Percentiles rank a stretch among this genome's conserved stretches.
Conservation (phyloP, 2,797 vertebrate genomes). For the Florisuga fusca region DNA sequence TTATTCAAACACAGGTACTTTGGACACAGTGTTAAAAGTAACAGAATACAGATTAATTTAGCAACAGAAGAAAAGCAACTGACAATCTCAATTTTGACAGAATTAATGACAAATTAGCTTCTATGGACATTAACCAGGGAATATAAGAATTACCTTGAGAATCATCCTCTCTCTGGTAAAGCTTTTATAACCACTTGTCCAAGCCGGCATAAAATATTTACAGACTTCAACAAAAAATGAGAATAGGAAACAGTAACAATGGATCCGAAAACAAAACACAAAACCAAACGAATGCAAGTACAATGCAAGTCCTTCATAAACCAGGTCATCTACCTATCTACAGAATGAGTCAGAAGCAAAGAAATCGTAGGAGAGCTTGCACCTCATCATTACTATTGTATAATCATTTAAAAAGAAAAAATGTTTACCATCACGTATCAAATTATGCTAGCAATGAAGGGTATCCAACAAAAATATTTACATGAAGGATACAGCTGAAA, state of each 20-base stretch:
- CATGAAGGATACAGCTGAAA: neutral
- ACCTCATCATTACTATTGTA: neutral
- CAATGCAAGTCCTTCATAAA: neutral
- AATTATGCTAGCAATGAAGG: neutral
- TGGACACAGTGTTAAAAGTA: neutral
- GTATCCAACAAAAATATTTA: neutral
- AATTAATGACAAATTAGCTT: neutral
- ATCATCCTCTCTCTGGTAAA: neutral
- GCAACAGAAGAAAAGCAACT: neutral
- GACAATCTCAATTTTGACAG: neutral
- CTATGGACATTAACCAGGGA: neutral
- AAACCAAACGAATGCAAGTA: neutral
- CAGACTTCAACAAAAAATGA: neutral
- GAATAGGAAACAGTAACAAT: neutral
- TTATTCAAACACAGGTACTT: neutral
- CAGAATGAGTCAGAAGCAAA: neutral
- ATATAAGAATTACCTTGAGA: neutral
- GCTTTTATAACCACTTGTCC: neutral
- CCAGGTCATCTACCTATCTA: neutral
- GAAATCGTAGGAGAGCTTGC: neutral
- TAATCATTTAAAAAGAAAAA: neutral
- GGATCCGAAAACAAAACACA: neutral
- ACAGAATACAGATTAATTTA: neutral
- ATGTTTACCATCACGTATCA: neutral
- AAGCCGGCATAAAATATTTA: conserved; percentile 2